These are phyloP conservation scores for Tor tambroides DNA, from an alignment of 2,113 vertebrate species.

Conservation along the genomic window DNA sequence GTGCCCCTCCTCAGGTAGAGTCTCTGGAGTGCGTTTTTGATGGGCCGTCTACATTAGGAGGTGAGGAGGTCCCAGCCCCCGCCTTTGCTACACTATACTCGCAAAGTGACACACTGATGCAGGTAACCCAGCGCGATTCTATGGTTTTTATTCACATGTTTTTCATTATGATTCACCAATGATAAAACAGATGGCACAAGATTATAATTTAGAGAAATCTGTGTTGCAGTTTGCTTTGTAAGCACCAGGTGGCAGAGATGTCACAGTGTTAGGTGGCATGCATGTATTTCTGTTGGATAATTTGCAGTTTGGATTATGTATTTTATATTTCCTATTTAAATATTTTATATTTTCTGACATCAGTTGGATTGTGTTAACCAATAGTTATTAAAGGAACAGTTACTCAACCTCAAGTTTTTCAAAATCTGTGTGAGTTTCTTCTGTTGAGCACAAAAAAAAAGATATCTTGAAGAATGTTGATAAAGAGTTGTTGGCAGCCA, in stretches of 20 bases:
- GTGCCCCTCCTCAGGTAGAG: conserved; percentile 63
- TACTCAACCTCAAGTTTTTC: background rate
- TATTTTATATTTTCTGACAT: background rate
- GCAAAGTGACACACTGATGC: conserved; percentile 54
- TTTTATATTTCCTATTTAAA: background rate
- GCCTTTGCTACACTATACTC: conserved; percentile 59
- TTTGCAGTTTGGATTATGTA: background rate
- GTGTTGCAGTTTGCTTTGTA: conserved; percentile 38
- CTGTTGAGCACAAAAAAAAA: background rate
- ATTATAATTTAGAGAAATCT: background rate
- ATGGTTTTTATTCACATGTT: background rate
- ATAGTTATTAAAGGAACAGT: background rate
- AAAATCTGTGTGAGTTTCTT: background rate
- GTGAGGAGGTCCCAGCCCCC: conserved; percentile 57
- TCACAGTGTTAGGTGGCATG: conserved; percentile 8
- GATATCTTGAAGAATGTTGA: too few relatives aligned
- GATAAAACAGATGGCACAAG: background rate
- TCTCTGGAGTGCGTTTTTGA: conserved; percentile 65
- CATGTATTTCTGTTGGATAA: background rate
- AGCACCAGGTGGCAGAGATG: conserved; percentile 52
- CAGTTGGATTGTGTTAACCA: background rate
- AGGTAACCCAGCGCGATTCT: conserved; percentile 56
- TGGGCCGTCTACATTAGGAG: conserved; percentile 54
- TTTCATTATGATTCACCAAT: background rate
- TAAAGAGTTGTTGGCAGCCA: too few relatives aligned